Base-by-base conservation (phyloP, 2,113 vertebrate species). In the Bucco capensis region DNA sequence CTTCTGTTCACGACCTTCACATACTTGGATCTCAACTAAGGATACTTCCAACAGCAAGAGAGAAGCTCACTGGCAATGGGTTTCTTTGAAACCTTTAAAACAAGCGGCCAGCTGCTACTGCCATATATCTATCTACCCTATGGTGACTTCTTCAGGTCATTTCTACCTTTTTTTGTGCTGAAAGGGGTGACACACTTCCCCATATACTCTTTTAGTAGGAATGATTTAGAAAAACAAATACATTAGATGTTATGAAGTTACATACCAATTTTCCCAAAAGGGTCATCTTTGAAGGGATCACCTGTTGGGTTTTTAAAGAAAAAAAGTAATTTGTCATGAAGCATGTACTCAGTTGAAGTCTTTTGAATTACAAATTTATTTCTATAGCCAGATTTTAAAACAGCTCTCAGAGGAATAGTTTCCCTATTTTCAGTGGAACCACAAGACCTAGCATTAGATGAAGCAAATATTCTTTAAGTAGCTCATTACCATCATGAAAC, bases 221-320 rank as follows among this genome's bases (percentile, higher is more conserved):
- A 54, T 21, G 7, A 37, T 33, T 74, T 47, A 78, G 21, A 74
- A 82, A 53, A 83, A 24, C 12, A 53, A 83, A 24, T 10, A 33
- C 10, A 28, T 49, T 24, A 50, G 1, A 14, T 67, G 27, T 51
- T 81, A 88, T 2, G 35, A 60, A 94, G 60, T 83, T 89, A 97
- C 96, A 97, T 72, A 99, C 99, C 99, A 72, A 98, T 98, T 98
- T 99, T 99, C 79, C 98, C 98, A 97, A 99, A 99, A 51, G 98
- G 99, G 96, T 99, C 99, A 93, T 99, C 98, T 93, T 98, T 99
- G 95, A 99, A 99, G 80, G 98, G 99, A 97, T 99, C 99, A 85
- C 97, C 99, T 99, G 88, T 73, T 91, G 37, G 18, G 8, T 19
- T 38, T 42, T 83, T 79, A 47, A 81, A 86, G 33, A 49, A 79